Evolutionary conservation across 2,888 invertebrate genomes (phyloP).

Genomic region (Dorcus hopei): DNA sequence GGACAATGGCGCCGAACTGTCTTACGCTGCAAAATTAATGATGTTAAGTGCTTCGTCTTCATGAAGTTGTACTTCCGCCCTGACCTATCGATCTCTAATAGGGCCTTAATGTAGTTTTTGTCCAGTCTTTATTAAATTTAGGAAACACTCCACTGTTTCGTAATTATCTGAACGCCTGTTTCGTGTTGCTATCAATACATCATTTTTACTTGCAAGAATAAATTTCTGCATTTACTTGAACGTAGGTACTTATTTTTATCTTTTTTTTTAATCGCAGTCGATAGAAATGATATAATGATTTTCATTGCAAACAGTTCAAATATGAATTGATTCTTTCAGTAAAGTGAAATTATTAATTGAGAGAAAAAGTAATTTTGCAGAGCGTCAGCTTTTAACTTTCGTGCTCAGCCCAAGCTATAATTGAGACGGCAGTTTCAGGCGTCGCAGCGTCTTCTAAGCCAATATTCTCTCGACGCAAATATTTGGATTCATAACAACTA

Average conservation of each 20-base stretch:
- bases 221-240: too few relatives aligned
- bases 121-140: neutral
- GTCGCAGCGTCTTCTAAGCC: neutral
- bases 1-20: neutral
- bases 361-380: neutral
- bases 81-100: neutral
- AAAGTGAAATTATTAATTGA: neutral
- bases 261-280: too few relatives aligned
- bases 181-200: neutral
- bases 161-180: too few relatives aligned
- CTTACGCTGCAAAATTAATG: conserved; percentile 35
- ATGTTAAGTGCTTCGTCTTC: conserved; percentile 27
- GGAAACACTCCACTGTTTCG: conserved; percentile 16
- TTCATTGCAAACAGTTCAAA: too few relatives aligned
- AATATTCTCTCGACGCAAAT: conserved; percentile 2
- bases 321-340: neutral
- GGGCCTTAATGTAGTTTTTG: neutral
- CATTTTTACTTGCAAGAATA: neutral
- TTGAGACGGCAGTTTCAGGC: neutral
- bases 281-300: too few relatives aligned
- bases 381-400: neutral
- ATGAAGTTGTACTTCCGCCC: neutral
- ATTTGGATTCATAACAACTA: conserved; percentile 3
- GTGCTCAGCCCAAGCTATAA: neutral
- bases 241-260: too few relatives aligned